Evolutionary conservation across 2,797 vertebrate species (phyloP).

Genomic region (Notolabrus celidotus): DNA sequence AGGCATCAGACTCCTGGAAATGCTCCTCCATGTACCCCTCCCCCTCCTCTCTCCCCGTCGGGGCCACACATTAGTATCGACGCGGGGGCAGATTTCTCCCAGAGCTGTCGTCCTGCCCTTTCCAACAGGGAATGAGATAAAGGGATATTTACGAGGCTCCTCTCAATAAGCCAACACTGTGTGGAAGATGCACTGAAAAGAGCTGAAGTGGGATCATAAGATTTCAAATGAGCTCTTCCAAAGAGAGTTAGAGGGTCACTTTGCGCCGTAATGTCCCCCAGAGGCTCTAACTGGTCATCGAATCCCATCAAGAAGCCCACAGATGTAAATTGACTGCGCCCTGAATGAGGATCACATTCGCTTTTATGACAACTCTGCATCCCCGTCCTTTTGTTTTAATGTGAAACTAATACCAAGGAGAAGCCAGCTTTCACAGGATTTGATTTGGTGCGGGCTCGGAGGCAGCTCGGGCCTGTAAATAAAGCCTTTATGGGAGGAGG

Average conservation of each 20-base stretch:
- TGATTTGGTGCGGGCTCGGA: constrained; percentile 34
- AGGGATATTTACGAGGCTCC: constrained; percentile 57
- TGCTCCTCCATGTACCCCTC: constrained; percentile 25
- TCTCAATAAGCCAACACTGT: constrained; percentile 17
- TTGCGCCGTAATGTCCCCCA: constrained; percentile 43
- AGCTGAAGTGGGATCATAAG: constrained; percentile 25
- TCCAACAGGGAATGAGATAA: constrained; percentile 51
- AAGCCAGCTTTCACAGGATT: constrained; percentile 57
- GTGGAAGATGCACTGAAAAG: constrained; percentile 27
- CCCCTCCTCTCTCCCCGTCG: background rate
- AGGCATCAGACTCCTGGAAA: constrained; percentile 14
- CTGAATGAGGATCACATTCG: constrained; percentile 52
- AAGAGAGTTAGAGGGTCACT: constrained; percentile 57
- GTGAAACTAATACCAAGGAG: constrained; percentile 48
- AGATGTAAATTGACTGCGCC: constrained; percentile 47
- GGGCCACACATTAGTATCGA: constrained; percentile 40
- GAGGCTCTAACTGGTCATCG: constrained; percentile 49
- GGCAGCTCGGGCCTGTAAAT: constrained; percentile 17
- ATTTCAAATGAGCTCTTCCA: constrained; percentile 46
- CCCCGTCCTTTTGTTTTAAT: constrained; percentile 45
- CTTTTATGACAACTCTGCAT: constrained; percentile 45
- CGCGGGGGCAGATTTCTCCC: constrained; percentile 32
- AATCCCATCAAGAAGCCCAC: constrained; percentile 44
- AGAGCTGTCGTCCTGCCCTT: constrained; percentile 57
- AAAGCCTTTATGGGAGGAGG: background rate